Percentiles rank a stretch among this genome's conserved stretches.
Conservation (phyloP, 2,888 invertebrate species). For the Phortica okadai region DNA sequence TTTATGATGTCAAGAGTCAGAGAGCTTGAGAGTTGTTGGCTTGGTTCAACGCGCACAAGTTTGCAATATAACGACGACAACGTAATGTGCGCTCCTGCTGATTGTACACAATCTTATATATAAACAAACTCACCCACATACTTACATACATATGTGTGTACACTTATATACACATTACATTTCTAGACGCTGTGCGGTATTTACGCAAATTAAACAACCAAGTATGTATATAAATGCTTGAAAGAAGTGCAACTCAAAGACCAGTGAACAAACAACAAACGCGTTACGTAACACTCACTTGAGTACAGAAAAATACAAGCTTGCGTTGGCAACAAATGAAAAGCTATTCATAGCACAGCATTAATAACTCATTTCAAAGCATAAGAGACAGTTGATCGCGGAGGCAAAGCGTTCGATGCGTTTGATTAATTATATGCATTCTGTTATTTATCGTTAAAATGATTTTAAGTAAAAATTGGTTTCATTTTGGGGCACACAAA, state of each 20-base stretch:
- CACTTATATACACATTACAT: background rate
- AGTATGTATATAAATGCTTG: constrained; percentile 15
- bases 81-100: too few species aligned
- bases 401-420: too few species aligned
- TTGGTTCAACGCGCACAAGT: background rate
- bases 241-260: constrained; percentile 13
- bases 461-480: too few species aligned
- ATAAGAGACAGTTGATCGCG: too few species aligned
- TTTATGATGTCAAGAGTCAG: constrained; percentile 29
- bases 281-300: background rate
- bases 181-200: constrained; percentile 43
- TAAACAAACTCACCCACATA: background rate
- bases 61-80: background rate
- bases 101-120: background rate
- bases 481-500: too few species aligned
- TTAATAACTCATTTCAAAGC: background rate
- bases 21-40: background rate
- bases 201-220: constrained; percentile 62
- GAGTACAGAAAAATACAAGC: background rate
- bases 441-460: too few species aligned
- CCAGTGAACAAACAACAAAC: background rate
- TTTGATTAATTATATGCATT: too few species aligned
- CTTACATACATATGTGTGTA: background rate
- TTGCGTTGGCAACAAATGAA: background rate
- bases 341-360: background rate